Evolutionary conservation across 2,888 invertebrate genomes (phyloP), one percentile per base, ranked within the genome.

Genomic region (Ganaspis brasiliensis): DNA sequence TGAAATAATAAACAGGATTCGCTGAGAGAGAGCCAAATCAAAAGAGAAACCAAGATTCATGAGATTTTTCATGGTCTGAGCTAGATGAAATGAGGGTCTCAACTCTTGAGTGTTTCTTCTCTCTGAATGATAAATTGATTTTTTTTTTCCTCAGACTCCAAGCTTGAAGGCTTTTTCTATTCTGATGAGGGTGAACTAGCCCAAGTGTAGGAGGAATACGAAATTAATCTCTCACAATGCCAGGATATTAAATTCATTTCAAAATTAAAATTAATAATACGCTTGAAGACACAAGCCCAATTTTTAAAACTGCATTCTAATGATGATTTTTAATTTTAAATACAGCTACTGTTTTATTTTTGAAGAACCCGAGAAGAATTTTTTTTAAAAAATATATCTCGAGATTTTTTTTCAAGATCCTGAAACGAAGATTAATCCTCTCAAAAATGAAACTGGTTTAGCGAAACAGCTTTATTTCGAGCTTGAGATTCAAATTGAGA

Each of bases 1-100:
- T n/a, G 45, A 67, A 26, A 67, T 45, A 67, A 67, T 67, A 67
- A 67, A 67, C 67, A 67, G 26, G n/a, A 40, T 67, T 67, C 45
- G 45, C n/a, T 24, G 24, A 45, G 14, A 45, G 40, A 24, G 67
- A 14, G 26, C 26, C 45, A 40, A 67, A 67, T 67, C 67, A 40
- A 67, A 67, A 24, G 24, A 45, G 67, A 67, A 63, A 24, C 40
- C 14, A 24, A 45, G 45, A 67, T 67, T 67, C 45, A 45, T 67
- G 14, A 19, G 1, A 61, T 61, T 37, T 61, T 61, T 26, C 24
- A 14, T 40, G 24, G 67, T 40, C 45, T 45, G n/a, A 67, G 14
- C 6, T 67, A 67, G 21, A 67, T 45, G 63, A 45, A 12, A 56
- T 56, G 55, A 56, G 67, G 12, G 67, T 67, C 45, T 63, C 19